Conservation (phyloP, 2,113 vertebrate genomes). For the Malurus alboscapulatus region DNA sequence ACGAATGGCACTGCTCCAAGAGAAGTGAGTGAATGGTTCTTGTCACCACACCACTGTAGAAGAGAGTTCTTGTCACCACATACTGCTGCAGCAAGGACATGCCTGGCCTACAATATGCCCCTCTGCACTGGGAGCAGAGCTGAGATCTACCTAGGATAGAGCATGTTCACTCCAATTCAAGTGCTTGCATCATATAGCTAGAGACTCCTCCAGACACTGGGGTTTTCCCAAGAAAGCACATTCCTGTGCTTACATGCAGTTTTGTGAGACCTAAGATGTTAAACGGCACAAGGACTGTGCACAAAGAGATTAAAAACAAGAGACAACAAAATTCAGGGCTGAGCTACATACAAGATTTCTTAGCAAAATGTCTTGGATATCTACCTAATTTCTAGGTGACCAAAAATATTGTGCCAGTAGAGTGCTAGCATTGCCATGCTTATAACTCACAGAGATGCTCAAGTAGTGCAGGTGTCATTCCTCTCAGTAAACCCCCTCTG, state of each 20-base stretch:
- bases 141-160: not conserved
- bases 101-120: not conserved
- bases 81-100: not conserved
- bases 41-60: not conserved
- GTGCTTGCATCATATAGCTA: not conserved
- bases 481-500: not conserved
- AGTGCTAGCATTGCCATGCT: not conserved
- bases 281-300: not conserved
- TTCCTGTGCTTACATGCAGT: not conserved
- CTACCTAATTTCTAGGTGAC: not conserved
- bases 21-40: not conserved
- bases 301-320: not conserved
- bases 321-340: not conserved
- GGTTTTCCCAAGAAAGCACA: not conserved
- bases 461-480: not conserved
- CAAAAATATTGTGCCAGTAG: not conserved
- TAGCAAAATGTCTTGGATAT: not conserved
- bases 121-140: not conserved
- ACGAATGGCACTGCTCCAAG: rapidly evolving
- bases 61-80: not conserved
- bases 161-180: not conserved
- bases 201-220: not conserved
- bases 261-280: not conserved
- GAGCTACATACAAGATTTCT: not conserved
- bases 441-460: rapidly evolving